A percentile compares a stretch with the other conserved stretches of the same genome.
Conservation (phyloP, 2,113 vertebrate species). For the Menura novaehollandiae region DNA sequence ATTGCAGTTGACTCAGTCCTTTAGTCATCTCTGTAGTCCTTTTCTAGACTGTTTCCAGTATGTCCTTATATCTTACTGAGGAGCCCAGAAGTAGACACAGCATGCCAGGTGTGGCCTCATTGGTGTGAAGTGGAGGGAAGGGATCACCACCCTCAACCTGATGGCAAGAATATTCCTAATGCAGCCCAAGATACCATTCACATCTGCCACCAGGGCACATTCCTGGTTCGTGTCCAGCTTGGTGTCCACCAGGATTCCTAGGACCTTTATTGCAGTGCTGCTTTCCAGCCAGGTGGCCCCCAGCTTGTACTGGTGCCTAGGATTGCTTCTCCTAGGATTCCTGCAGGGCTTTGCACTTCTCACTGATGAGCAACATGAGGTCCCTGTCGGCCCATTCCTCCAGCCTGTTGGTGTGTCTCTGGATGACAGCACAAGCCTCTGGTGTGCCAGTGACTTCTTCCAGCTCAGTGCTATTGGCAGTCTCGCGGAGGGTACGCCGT, state of each 20-base stretch:
- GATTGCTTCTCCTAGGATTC: background rate
- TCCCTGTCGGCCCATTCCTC: background rate
- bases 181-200: background rate
- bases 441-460: background rate
- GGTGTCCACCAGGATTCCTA: background rate
- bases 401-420: background rate
- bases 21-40: background rate
- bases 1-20: background rate
- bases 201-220: background rate
- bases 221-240: background rate
- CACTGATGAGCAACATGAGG: background rate
- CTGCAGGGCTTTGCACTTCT: background rate
- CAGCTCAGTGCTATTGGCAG: background rate
- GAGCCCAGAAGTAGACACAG: background rate
- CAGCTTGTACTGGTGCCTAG: background rate
- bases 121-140: background rate
- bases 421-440: background rate
- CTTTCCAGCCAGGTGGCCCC: background rate
- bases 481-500: accelerated
- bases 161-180: background rate
- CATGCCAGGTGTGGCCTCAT: background rate
- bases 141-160: background rate
- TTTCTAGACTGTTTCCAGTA: background rate
- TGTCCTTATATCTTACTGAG: background rate
- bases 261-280: background rate